These are phyloP conservation scores for Lasioglossum morio DNA, from an alignment of 2,888 invertebrate species.

Conservation along the genomic window DNA sequence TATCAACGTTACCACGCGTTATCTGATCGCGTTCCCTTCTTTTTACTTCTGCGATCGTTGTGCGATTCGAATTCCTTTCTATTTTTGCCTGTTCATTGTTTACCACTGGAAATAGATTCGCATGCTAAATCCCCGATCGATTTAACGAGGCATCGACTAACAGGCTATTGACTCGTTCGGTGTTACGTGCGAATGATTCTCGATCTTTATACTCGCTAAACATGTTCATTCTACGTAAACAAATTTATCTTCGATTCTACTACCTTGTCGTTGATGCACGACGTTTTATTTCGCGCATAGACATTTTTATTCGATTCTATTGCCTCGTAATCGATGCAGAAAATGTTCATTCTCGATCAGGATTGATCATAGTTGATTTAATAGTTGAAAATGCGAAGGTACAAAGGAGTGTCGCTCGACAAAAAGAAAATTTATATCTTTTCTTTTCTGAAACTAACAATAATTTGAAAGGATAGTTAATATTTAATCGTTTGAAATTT, in stretches of 20 bases:
- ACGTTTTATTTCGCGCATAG: too few relatives aligned
- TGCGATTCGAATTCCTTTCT: conserved; percentile 32
- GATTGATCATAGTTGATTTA: neutral
- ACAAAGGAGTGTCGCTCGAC: neutral
- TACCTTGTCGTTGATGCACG: neutral
- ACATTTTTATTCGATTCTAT: too few relatives aligned
- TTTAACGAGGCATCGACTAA: neutral
- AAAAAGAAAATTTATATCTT: too few relatives aligned
- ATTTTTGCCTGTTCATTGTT: conserved; percentile 1
- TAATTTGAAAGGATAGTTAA: too few relatives aligned
- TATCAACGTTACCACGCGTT: conserved; percentile 9
- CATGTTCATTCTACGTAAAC: neutral
- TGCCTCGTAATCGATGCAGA: too few relatives aligned
- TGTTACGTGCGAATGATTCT: neutral
- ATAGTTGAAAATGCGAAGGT: neutral
- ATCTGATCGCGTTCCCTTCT: conserved; percentile 36
- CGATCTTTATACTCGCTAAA: neutral
- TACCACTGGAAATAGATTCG: conserved; percentile 1
- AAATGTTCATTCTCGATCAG: too few relatives aligned
- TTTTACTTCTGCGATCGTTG: neutral
- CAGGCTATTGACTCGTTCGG: neutral
- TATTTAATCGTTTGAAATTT: too few relatives aligned
- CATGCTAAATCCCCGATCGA: neutral
- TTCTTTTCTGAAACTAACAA: too few relatives aligned
- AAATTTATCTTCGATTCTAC: neutral